Base-by-base conservation (phyloP, 2,888 invertebrate species). In the Napeogenes inachia region DNA sequence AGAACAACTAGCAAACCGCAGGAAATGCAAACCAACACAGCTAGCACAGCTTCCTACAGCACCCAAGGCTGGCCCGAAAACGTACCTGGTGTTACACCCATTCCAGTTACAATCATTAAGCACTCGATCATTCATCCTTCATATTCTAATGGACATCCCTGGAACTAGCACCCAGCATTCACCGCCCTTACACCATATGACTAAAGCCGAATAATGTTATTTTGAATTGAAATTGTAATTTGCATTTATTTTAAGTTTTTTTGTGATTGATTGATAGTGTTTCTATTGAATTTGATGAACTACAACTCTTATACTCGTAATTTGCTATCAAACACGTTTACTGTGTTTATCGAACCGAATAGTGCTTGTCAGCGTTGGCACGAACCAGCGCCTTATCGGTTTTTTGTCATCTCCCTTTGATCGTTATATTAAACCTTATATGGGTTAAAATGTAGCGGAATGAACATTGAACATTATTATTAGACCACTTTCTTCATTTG, bases 51-150 rank as follows among this genome's bases (percentile, higher is more conserved):
- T 54, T 67, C 66, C 38, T 68, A 68, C 61, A 69, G 73, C n/a
- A 72, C 74, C 13, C 71, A 69, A 63, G 71, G 68, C 30, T 71
- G 71, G 71, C 66, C 66, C 6, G 69, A 71, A 54, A 69, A 56
- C 13, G 63, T 65, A 35, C 68, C 74, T 2, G 75, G 69, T 47
- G 74, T 75, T 4, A 73, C 75, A 8, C 75, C 76, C 13, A 66
- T 74, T 8, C 78, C 85, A 3, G 76, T 81, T 21, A 81, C 83
- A 6, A 71, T 81, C 13, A 85, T 86, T 4, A 80, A 84, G 62
- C 77, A 82, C 38, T 85, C 87, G 6, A 70, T 85, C 42, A 71
- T 78, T 38, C 87, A 85, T 67, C 87, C 86, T 64, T 79, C 82
- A 2, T 75, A 83, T 63, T 73, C 81, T 21, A 77, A 74, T 50